Base-by-base conservation (phyloP, 2,888 invertebrate species). In the Nephrotoma appendiculata region DNA sequence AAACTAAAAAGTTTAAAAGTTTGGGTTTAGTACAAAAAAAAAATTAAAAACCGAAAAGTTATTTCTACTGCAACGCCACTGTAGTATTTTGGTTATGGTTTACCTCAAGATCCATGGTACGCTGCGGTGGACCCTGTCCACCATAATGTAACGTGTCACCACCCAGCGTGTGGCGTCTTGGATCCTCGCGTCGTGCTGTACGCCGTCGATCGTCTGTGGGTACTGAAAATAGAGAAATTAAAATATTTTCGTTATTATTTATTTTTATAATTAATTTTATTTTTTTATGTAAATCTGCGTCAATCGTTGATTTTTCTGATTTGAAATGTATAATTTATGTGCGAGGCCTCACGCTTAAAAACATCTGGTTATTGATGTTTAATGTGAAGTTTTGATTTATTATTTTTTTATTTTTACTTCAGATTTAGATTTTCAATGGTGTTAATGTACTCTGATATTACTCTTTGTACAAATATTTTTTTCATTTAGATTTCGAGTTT, bases 91-190 rank as follows among this genome's bases (percentile, higher is more conserved):
- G 71, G 19, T 71, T 71, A 71, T 71, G 19, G 71, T 19, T 71
- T 93, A 96, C 96, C 94, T 96, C 96, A 89, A 96, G 93, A 90
- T 96, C 96, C 93, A 95, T 94, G 87, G 95, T 94, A 89, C 95
- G 93, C 87, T 92, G 92, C 91, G 94, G 90, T 89, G 92, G 92
- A 71, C 91, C 88, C 86, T 88, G 88, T 91, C 92, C 88, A 87
- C 87, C 88, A 87, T 92, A 92, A 89, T 95, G 95, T 19, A 95
- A 93, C 90, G 96, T 95, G 89, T 96, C 96, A 86, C 95, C 95
- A 42, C 95, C 95, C 87, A 97, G 93, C 6, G 97, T 97, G 91
- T 97, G 97, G 19, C 97, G 93, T 12, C 97, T 93, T 5, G 96
- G 96, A 91, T 97, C 97, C 91, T 97, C 96, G 71, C 96, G 93